These are phyloP conservation scores for Urophycis tenuis DNA, from an alignment of 2,797 vertebrate species.

Conservation along the genomic window DNA sequence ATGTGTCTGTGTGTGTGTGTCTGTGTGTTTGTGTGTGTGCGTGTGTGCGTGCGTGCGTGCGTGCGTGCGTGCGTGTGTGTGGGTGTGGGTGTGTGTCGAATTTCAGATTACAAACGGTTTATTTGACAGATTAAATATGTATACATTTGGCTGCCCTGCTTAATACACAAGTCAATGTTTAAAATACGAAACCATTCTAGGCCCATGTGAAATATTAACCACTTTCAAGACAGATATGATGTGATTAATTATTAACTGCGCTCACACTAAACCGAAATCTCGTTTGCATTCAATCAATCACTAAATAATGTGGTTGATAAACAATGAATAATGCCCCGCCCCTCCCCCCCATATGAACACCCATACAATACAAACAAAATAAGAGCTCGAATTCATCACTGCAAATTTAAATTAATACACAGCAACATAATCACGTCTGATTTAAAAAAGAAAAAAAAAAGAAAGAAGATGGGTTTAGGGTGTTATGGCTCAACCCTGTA, in stretches of 20 bases:
- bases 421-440: neutral
- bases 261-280: neutral
- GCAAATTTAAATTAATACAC: neutral
- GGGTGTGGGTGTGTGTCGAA: neutral
- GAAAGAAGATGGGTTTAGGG: neutral
- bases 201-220: neutral
- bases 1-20: too few species aligned
- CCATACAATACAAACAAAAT: neutral
- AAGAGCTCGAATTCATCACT: neutral
- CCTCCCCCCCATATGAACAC: neutral
- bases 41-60: too few species aligned
- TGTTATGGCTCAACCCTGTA: neutral
- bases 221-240: neutral
- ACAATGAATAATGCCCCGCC: neutral
- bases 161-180: neutral
- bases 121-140: neutral
- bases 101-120: neutral
- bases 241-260: neutral
- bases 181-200: neutral
- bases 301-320: neutral
- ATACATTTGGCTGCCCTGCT: neutral
- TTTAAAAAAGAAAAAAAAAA: neutral
- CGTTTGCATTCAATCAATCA: neutral
- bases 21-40: too few species aligned
- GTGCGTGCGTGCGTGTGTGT: too few species aligned